Percentiles rank a stretch among this genome's conserved stretches.
These are phyloP conservation scores for Eubasilissa splendida DNA, from an alignment of 2,888 invertebrate species.

Conservation along the genomic window DNA sequence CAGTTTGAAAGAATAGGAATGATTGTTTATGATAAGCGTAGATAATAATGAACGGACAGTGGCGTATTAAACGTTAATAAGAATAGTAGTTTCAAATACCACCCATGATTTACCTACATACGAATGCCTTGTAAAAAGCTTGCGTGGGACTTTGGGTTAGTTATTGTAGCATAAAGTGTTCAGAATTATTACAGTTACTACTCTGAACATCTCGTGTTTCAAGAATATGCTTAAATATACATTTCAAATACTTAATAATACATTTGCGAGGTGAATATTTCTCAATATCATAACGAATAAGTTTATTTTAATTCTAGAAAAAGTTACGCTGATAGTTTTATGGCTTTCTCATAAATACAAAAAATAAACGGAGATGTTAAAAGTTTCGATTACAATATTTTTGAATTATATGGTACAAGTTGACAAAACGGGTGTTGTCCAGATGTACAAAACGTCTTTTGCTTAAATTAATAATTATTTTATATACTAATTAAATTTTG, in stretches of 20 bases:
- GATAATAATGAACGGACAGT: constrained; percentile 28
- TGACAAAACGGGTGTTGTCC: too few species aligned
- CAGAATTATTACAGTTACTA: constrained; percentile 51
- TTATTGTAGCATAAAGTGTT: constrained; percentile 52
- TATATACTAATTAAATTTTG: too few species aligned
- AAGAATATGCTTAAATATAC: constrained; percentile 50
- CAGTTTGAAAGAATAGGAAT: constrained; percentile 34
- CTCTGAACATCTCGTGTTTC: constrained; percentile 50
- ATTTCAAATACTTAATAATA: constrained; percentile 35
- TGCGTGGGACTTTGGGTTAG: constrained; percentile 43
- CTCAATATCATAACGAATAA: too few species aligned
- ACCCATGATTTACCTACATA: constrained; percentile 32
- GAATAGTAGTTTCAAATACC: constrained; percentile 24
- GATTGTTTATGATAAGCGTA: constrained; percentile 28
- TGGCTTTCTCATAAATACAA: neutral
- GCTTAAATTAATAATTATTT: too few species aligned
- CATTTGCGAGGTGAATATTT: neutral
- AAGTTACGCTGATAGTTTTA: constrained; percentile 2
- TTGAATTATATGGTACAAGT: too few species aligned
- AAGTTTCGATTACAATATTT: too few species aligned
- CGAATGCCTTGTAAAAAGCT: constrained; percentile 42
- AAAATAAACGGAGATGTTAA: too few species aligned
- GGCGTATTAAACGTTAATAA: constrained; percentile 22
- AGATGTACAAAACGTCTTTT: too few species aligned
- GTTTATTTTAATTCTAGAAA: too few species aligned